Conservation (phyloP, 1,140 invertebrate genomes). For the Prorops nasuta region DNA sequence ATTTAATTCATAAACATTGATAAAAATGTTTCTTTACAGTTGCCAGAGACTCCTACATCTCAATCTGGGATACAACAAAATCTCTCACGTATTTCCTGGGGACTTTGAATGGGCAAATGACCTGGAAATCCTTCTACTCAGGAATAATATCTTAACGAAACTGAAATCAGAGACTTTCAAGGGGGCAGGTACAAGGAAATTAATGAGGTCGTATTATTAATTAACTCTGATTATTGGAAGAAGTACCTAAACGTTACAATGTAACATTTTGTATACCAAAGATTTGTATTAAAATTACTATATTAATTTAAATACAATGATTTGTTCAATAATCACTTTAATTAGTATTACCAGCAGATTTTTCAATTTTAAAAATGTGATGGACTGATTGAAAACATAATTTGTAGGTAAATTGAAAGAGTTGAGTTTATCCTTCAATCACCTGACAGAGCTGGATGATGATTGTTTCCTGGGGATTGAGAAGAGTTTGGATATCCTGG, state of each 20-base stretch:
- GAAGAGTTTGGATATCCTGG: constrained; percentile 74
- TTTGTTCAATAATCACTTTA: too few relatives aligned
- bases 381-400: background rate
- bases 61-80: constrained; percentile 85
- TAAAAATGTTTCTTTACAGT: constrained; percentile 40
- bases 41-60: constrained; percentile 75
- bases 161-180: constrained; percentile 73
- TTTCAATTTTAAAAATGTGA: background rate
- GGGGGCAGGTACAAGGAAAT: constrained; percentile 20
- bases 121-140: constrained; percentile 78
- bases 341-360: background rate
- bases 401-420: constrained; percentile 68
- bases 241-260: too few relatives aligned
- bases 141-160: constrained; percentile 80
- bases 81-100: constrained; percentile 69
- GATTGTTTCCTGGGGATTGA: constrained; percentile 74
- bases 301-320: too few relatives aligned
- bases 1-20: constrained; percentile 14
- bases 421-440: constrained; percentile 86
- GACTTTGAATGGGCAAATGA: constrained; percentile 82
- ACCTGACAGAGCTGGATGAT: constrained; percentile 73
- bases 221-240: too few relatives aligned
- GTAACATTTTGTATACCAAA: too few relatives aligned
- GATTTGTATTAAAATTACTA: too few relatives aligned
- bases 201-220: too few relatives aligned